Evolutionary conservation across 2,888 invertebrate genomes (phyloP).

Genomic region (Papilio gigon): DNA sequence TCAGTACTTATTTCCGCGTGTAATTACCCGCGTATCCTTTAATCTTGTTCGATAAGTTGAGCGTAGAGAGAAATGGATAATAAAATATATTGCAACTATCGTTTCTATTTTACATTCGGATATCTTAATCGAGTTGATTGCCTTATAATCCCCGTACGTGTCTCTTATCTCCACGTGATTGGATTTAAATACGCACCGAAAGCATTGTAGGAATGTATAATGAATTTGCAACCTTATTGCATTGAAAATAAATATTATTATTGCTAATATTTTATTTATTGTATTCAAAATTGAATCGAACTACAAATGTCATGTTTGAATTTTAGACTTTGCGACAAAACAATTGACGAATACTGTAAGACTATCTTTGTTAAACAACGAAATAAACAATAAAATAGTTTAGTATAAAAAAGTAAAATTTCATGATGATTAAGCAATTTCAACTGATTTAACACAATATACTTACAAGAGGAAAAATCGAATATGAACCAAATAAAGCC

Average conservation of each 20-base stretch:
- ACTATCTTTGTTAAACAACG: too few relatives aligned
- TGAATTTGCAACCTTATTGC: conserved; percentile 5
- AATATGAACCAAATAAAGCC: background rate
- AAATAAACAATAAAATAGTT: too few relatives aligned
- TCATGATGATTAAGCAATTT: too few relatives aligned
- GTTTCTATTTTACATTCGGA: conserved; percentile 45
- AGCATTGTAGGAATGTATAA: background rate
- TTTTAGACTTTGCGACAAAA: background rate
- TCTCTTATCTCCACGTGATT: conserved; percentile 56
- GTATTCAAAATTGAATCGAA: background rate
- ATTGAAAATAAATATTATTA: background rate
- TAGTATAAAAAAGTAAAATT: too few relatives aligned
- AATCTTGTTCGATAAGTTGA: conserved; percentile 45
- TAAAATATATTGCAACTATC: conserved; percentile 35
- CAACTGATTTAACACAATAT: background rate
- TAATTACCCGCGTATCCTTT: conserved; percentile 4
- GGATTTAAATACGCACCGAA: conserved; percentile 52
- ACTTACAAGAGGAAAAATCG: background rate
- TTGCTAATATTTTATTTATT: background rate
- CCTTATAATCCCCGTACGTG: conserved; percentile 69
- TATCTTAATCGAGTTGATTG: conserved; percentile 62
- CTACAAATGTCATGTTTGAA: background rate
- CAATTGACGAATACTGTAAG: background rate
- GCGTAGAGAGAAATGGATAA: conserved; percentile 35
- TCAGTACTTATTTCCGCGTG: background rate